Evolutionary conservation across 2,113 vertebrate species (phyloP).

Genomic region (Dromas ardeola): DNA sequence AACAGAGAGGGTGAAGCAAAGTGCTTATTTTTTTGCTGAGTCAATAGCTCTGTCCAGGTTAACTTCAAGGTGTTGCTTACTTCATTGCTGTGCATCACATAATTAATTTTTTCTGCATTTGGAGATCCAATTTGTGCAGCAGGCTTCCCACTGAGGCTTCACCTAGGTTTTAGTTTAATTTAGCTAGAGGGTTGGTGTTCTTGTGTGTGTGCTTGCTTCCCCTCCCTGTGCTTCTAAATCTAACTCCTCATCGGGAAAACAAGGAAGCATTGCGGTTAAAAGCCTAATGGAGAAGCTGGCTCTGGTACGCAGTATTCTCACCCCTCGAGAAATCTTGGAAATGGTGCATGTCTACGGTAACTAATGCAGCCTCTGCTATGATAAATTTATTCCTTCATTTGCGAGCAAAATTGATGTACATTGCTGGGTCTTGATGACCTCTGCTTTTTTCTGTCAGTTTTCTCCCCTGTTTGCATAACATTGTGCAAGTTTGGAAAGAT

Average conservation of each 20-base stretch:
- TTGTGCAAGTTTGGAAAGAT: neutral
- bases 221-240: conserved; percentile 28
- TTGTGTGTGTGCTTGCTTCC: neutral
- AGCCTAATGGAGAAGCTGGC: conserved; percentile 61
- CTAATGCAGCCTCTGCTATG: conserved; percentile 18
- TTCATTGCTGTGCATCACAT: conserved; percentile 31
- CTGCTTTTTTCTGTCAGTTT: neutral
- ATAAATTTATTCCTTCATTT: conserved; percentile 58
- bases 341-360: conserved; percentile 27
- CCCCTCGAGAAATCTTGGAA: conserved; percentile 65
- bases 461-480: neutral
- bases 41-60: conserved; percentile 37
- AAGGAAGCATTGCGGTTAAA: conserved; percentile 44
- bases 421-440: conserved; percentile 34
- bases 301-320: conserved; percentile 45
- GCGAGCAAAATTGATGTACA: neutral
- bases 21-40: conserved; percentile 42
- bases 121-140: neutral
- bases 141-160: conserved; percentile 27
- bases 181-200: conserved; percentile 21
- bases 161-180: conserved; percentile 56
- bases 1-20: neutral
- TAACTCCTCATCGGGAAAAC: conserved; percentile 36
- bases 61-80: conserved; percentile 39
- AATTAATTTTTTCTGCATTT: conserved; percentile 43